phyloP scores from a whole-genome alignment of 2,888 invertebrate genomes.

The Calameuta idolon region DNA sequence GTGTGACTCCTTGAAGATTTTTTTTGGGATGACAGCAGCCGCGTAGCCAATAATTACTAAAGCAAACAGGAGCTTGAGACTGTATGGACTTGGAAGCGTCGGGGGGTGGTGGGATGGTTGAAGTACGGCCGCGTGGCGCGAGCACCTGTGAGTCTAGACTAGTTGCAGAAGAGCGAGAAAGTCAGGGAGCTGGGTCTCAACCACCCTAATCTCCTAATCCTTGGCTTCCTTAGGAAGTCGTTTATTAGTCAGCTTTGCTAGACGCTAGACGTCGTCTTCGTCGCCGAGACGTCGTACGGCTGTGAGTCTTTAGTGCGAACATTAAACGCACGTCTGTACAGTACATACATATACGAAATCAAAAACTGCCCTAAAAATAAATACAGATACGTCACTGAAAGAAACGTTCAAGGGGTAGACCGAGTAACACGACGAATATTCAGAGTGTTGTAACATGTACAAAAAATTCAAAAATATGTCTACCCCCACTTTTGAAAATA shows the following conservation, averaged over 20 bases:
- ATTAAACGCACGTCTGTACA: slow-evolving; percentile 32
- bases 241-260: slow-evolving; percentile 61
- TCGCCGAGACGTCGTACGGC: slow-evolving; percentile 12
- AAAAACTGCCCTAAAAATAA: neutral
- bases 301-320: slow-evolving; percentile 13
- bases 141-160: slow-evolving; percentile 55
- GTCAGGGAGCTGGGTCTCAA: slow-evolving; percentile 24
- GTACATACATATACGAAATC: neutral
- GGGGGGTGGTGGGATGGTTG: slow-evolving; percentile 25
- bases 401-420: neutral
- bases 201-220: slow-evolving; percentile 65
- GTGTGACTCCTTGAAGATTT: neutral
- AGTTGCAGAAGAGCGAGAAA: neutral
- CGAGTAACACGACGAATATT: neutral
- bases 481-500: too few relatives aligned
- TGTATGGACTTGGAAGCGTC: slow-evolving; percentile 18
- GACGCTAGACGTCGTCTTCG: slow-evolving; percentile 38
- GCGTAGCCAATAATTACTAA: slow-evolving; percentile 43
- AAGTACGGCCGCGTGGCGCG: slow-evolving; percentile 41
- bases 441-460: neutral
- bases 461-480: neutral
- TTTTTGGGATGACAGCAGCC: slow-evolving; percentile 20
- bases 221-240: slow-evolving; percentile 67
- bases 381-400: neutral
- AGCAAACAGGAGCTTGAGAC: slow-evolving; percentile 26